Evolutionary conservation across 2,888 invertebrate genomes (phyloP), one percentile per base, ranked within the genome.

Genomic region (Dendrolimus houi): DNA sequence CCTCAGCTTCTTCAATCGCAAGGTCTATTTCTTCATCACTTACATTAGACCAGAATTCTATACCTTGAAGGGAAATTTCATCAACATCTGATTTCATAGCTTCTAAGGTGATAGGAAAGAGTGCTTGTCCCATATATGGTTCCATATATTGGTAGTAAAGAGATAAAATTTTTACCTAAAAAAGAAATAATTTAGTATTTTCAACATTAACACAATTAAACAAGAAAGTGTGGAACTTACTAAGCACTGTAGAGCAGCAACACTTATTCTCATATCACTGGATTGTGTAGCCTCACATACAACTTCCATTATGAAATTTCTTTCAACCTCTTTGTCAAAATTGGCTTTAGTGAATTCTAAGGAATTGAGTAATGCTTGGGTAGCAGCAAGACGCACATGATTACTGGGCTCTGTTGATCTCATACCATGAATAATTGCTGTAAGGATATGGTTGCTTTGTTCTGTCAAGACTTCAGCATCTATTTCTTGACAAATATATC

Each of bases 1-100:
- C 99, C 88, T 99, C 99, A 54, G 96, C 95, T 73, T 96, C 97
- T 85, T 99, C 98, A 79, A 98, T 96, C 1, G 96, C 94, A 65
- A 99, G 91, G 86, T 99, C 99, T 52, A 99, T 97, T 88, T 99
- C 99, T 89, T 99, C 99, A 87, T 99, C 99, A 76, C 99, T 98
- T 0, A 99, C 99, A 73, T 98, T 99, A 7, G 99, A 99, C 99
- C 99, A 99, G 90, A 99, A 99, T 85, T 99, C 99, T 80, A 99
- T 99, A 66, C 99, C 99, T 92, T 99, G 99, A 58, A 99, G 92
- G 14, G 98, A 96, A 57, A 99, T 96, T 69, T 99, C 98, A 87
- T 99, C 98, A 65, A 96, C 94, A 64, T 98, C 97, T 14, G 97
- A 97, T 81, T 98, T 98, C 98, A 99, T 99, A 9, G 99, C 99